Evolutionary conservation across 2,113 vertebrate genomes (phyloP).

Genomic region (Siniperca knerii): DNA sequence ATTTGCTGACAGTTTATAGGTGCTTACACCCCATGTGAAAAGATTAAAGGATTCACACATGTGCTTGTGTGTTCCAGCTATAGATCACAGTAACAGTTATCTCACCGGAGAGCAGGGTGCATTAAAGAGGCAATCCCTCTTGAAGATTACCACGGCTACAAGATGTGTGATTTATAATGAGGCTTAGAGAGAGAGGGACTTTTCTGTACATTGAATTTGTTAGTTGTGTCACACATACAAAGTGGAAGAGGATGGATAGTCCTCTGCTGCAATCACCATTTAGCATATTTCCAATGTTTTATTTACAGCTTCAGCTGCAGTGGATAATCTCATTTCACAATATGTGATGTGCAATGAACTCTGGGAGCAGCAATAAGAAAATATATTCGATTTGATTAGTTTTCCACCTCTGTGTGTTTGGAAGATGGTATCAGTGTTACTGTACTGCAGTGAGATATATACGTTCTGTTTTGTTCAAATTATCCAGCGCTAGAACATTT

Average conservation of each 20-base stretch:
- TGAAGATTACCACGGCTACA: slow-evolving; percentile 51
- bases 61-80: slow-evolving; percentile 24
- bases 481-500: neutral
- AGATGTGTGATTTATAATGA: slow-evolving; percentile 51
- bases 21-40: slow-evolving; percentile 26
- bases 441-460: slow-evolving; percentile 4
- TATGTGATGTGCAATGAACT: slow-evolving; percentile 43
- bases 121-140: slow-evolving; percentile 65
- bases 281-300: slow-evolving; percentile 51
- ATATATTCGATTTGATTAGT: slow-evolving; percentile 16
- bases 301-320: slow-evolving; percentile 57
- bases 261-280: slow-evolving; percentile 43
- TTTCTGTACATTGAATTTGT: slow-evolving; percentile 54
- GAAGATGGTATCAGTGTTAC: neutral
- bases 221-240: slow-evolving; percentile 50
- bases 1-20: slow-evolving; percentile 33
- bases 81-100: slow-evolving; percentile 64
- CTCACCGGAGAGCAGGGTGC: slow-evolving; percentile 38
- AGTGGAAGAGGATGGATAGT: slow-evolving; percentile 53
- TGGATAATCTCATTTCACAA: slow-evolving; percentile 41
- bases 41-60: slow-evolving; percentile 39
- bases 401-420: neutral
- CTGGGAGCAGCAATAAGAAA: slow-evolving; percentile 11
- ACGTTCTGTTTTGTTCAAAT: slow-evolving; percentile 11
- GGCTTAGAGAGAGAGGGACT: slow-evolving; percentile 11